A percentile compares a stretch with the other conserved stretches of the same genome.
Evolutionary conservation across 2,797 vertebrate genomes (phyloP).

Genomic region (Calcarius lapponicus): DNA sequence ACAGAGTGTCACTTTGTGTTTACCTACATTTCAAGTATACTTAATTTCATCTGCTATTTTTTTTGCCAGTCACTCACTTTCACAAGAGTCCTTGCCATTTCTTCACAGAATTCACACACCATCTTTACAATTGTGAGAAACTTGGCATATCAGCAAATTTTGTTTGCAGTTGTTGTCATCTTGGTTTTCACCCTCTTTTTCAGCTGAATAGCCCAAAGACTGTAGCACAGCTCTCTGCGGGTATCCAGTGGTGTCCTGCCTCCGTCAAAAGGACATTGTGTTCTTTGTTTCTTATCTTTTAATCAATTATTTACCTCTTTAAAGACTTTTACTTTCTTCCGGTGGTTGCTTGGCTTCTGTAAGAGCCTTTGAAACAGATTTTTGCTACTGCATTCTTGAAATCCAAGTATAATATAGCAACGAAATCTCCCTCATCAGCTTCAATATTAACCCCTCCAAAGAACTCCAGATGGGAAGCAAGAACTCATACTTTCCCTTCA

Average conservation of each 20-base stretch:
- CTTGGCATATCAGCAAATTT: not conserved
- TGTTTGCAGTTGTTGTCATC: not conserved
- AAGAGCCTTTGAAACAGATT: constrained; percentile 5
- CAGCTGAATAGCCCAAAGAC: not conserved
- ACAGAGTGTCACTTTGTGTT: constrained; percentile 1
- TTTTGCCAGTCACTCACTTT: not conserved
- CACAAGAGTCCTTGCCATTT: not conserved
- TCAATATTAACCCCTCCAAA: constrained; percentile 1
- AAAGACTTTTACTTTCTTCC: not conserved
- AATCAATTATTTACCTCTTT: constrained; percentile 40
- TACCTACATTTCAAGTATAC: not conserved
- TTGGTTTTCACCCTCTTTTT: not conserved
- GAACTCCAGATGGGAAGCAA: not conserved
- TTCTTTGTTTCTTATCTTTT: not conserved
- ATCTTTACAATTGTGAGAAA: not conserved
- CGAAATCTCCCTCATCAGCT: not conserved
- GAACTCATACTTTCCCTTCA: not conserved
- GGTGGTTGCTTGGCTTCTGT: not conserved
- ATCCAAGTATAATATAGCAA: not conserved
- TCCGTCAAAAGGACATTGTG: not conserved
- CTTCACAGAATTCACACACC: not conserved
- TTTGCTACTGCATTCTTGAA: constrained; percentile 8
- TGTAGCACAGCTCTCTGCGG: not conserved
- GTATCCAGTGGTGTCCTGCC: not conserved
- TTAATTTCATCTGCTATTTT: not conserved